A percentile compares a stretch with the other conserved stretches of the same genome.
phyloP scores from a whole-genome alignment of 2,888 invertebrate genomes.

The Cerastoderma edule region DNA sequence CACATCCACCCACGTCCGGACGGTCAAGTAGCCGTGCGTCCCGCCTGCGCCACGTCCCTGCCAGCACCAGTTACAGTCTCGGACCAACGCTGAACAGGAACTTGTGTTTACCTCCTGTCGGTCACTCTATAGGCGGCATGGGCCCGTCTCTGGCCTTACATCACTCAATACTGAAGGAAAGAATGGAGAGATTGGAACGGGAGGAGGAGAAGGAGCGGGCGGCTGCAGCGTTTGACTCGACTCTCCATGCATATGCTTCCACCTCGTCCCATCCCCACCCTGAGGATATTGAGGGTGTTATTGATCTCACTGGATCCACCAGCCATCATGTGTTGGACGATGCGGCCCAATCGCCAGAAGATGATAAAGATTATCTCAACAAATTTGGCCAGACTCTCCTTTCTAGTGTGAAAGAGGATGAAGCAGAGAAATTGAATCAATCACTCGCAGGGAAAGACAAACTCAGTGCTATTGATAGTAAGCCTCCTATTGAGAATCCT shows the following conservation, averaged over 20 bases:
- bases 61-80: slow-evolving; percentile 66
- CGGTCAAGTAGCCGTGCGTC: slow-evolving; percentile 65
- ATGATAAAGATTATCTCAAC: slow-evolving; percentile 48
- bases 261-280: slow-evolving; percentile 32
- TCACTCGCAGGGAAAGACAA: slow-evolving; percentile 11
- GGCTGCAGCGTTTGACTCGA: slow-evolving; percentile 61
- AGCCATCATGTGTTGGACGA: neutral
- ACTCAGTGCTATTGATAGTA: slow-evolving; percentile 4
- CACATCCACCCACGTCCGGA: slow-evolving; percentile 72
- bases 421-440: slow-evolving; percentile 47
- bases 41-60: slow-evolving; percentile 69
- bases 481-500: neutral
- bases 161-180: slow-evolving; percentile 53
- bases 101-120: slow-evolving; percentile 81
- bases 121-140: slow-evolving; percentile 65
- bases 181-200: slow-evolving; percentile 49
- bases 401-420: slow-evolving; percentile 66
- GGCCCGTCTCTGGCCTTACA: slow-evolving; percentile 55
- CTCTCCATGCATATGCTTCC: slow-evolving; percentile 35
- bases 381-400: slow-evolving; percentile 64
- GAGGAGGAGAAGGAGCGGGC: slow-evolving; percentile 49
- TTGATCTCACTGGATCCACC: slow-evolving; percentile 11
- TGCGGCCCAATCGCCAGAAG: slow-evolving; percentile 19
- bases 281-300: slow-evolving; percentile 19
- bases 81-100: slow-evolving; percentile 77